Conservation (phyloP, 2,888 invertebrate genomes). For the Cecidostiba fungosa region DNA sequence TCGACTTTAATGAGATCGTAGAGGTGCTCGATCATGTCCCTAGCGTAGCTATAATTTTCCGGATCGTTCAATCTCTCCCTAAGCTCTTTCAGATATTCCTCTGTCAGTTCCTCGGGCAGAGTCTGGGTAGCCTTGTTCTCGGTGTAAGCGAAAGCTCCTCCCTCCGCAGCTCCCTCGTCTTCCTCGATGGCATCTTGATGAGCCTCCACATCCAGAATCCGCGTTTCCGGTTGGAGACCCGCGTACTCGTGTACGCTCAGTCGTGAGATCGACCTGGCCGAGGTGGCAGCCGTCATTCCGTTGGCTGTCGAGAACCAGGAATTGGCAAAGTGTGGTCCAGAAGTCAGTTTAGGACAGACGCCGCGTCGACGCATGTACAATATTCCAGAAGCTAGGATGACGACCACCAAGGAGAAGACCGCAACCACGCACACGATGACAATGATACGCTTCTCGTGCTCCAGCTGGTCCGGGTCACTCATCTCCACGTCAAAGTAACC, state of each 20-base stretch:
- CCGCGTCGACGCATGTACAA: conserved; percentile 77
- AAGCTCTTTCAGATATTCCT: conserved; percentile 86
- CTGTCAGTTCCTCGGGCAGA: conserved; percentile 88
- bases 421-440: conserved; percentile 76
- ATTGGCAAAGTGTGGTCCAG: conserved; percentile 72
- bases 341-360: conserved; percentile 76
- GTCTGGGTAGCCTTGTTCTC: conserved; percentile 87
- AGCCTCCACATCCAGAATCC: conserved; percentile 81
- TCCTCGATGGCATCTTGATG: conserved; percentile 67
- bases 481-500: conserved; percentile 78
- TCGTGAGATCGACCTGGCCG: conserved; percentile 84
- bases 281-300: conserved; percentile 81
- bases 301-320: conserved; percentile 75
- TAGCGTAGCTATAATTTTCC: conserved; percentile 87
- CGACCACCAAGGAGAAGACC: conserved; percentile 73
- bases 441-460: conserved; percentile 77
- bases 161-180: conserved; percentile 74
- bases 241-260: conserved; percentile 85
- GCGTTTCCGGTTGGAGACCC: conserved; percentile 83
- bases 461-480: conserved; percentile 76
- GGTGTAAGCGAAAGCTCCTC: conserved; percentile 76
- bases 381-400: conserved; percentile 75
- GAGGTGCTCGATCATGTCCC: conserved; percentile 89
- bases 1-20: conserved; percentile 89
- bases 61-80: conserved; percentile 87